These are phyloP conservation scores for Brachyalestes nurse DNA, from an alignment of 2,797 vertebrate genomes.

Conservation along the genomic window DNA sequence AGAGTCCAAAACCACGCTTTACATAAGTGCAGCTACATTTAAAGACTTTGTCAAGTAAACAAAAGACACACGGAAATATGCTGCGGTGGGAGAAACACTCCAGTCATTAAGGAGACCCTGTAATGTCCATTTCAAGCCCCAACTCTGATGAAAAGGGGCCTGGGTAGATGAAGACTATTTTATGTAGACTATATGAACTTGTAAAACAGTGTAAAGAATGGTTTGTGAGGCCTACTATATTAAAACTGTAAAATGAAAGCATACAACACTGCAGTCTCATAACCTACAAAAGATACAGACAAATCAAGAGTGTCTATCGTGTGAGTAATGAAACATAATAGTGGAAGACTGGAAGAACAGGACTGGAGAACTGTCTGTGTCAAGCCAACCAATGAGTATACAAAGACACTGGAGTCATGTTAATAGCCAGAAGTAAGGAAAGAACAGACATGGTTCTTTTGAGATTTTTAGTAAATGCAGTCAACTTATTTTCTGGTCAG, in stretches of 20 bases:
- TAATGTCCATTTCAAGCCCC: slow-evolving; percentile 50
- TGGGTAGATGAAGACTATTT: slow-evolving; percentile 57
- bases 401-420: no score
- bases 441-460: no score
- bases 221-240: neutral
- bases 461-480: no score
- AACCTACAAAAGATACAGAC: neutral
- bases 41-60: slow-evolving; percentile 61
- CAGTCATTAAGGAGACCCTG: slow-evolving; percentile 63
- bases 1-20: slow-evolving; percentile 43
- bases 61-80: slow-evolving; percentile 47
- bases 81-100: slow-evolving; percentile 55
- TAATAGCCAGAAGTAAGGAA: no score
- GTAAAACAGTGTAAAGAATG: slow-evolving; percentile 10
- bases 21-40: slow-evolving; percentile 43
- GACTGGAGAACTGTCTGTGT: no score
- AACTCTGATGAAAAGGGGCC: slow-evolving; percentile 64
- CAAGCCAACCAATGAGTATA: no score
- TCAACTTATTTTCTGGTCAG: no score
- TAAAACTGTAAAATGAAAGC: no score
- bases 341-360: no score
- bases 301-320: neutral
- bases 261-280: neutral
- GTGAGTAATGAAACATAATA: no score
- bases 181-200: slow-evolving; percentile 53